Evolutionary conservation across 2,888 invertebrate species (phyloP).

Genomic region (Oscheius sp.): DNA sequence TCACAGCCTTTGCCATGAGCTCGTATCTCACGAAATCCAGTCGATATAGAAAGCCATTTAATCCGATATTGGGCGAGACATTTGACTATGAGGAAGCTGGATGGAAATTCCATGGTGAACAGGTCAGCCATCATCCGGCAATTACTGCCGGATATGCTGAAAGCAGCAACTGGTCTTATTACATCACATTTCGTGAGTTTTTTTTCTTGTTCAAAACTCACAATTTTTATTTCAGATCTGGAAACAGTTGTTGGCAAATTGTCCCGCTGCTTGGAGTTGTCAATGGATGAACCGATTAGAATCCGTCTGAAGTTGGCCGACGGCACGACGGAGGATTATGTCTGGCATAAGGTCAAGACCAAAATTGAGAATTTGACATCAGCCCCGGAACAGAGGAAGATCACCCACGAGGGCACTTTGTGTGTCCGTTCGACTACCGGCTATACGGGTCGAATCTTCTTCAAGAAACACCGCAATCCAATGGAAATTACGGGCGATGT

Average conservation of each 20-base stretch:
- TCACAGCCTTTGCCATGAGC: slow-evolving; percentile 91
- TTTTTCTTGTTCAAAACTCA: neutral
- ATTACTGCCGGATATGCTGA: slow-evolving; percentile 20
- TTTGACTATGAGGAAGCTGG: slow-evolving; percentile 88
- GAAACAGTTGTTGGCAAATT: slow-evolving; percentile 3
- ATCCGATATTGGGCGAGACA: slow-evolving; percentile 93
- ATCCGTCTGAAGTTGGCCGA: neutral
- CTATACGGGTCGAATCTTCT: slow-evolving; percentile 6
- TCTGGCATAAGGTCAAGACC: slow-evolving; percentile 20
- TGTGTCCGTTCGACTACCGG: neutral
- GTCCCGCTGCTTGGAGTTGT: neutral
- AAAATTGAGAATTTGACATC: slow-evolving; percentile 20
- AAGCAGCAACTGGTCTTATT: slow-evolving; percentile 9
- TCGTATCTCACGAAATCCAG: slow-evolving; percentile 93
- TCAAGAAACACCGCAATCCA: slow-evolving; percentile 15
- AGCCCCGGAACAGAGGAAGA: slow-evolving; percentile 10
- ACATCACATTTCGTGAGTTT: slow-evolving; percentile 26
- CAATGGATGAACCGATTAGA: neutral
- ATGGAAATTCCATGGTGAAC: slow-evolving; percentile 91
- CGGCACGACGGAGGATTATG: slow-evolving; percentile 18
- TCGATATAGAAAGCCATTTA: slow-evolving; percentile 93
- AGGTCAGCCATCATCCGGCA: slow-evolving; percentile 74
- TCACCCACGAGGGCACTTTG: slow-evolving; percentile 20
- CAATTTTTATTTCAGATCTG: slow-evolving; percentile 1
- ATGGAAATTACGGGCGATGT: slow-evolving; percentile 25